phyloP scores from a whole-genome alignment of 2,888 invertebrate genomes.

The Allacma fusca region DNA sequence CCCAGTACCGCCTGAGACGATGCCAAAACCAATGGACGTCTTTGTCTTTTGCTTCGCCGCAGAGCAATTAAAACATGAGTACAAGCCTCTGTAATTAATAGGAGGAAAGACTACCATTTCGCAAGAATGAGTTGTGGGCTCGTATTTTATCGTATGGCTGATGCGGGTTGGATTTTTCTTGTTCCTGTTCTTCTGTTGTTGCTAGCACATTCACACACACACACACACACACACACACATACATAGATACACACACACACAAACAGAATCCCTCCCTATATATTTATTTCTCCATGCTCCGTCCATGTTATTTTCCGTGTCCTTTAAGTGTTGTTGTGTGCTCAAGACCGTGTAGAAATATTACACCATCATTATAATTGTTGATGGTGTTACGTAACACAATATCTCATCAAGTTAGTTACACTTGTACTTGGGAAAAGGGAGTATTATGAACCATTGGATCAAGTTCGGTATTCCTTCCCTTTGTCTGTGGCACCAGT shows the following conservation, averaged over 20 bases:
- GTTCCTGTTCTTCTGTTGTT: not conserved
- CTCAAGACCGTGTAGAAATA: not conserved
- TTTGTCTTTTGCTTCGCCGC: slow-evolving; percentile 58
- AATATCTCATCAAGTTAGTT: slow-evolving; percentile 19
- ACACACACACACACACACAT: not conserved
- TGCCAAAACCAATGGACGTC: slow-evolving; percentile 55
- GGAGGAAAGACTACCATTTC: slow-evolving; percentile 8
- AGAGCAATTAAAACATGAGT: slow-evolving; percentile 60
- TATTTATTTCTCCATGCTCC: no score
- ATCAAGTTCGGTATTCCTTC: slow-evolving; percentile 2
- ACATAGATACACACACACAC: not conserved
- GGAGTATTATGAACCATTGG: not conserved
- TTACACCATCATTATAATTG: slow-evolving; percentile 10
- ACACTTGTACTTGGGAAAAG: slow-evolving; percentile 4
- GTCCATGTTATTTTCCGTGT: not conserved
- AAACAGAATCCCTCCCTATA: not conserved
- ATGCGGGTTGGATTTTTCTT: not conserved
- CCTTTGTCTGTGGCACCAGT: not conserved
- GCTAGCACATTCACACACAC: slow-evolving; percentile 4
- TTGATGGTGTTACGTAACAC: slow-evolving; percentile 17
- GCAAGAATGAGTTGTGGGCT: not conserved
- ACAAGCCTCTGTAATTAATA: slow-evolving; percentile 55
- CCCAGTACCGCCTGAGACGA: slow-evolving; percentile 53
- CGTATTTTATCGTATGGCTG: not conserved
- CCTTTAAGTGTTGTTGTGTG: not conserved